Percentiles rank a stretch among this genome's conserved stretches.
Conservation (phyloP, 2,113 vertebrate genomes). For the Syngnathus scovelli region DNA sequence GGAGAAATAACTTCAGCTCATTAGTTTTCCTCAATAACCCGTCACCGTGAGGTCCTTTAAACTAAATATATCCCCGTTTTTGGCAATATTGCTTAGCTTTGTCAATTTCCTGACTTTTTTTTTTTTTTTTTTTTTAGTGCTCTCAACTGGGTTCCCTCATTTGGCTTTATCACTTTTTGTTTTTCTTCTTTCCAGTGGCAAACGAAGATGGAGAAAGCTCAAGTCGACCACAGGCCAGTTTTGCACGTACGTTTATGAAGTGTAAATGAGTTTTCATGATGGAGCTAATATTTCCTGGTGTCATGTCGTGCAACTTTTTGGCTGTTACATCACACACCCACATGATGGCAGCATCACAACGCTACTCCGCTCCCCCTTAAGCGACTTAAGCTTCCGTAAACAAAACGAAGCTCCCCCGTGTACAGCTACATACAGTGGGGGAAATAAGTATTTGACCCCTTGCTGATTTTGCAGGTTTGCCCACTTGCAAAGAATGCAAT, state of each 20-base stretch:
- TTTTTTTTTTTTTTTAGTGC: background rate
- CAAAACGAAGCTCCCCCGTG: background rate
- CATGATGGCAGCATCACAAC: conserved; percentile 58
- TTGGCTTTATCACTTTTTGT: background rate
- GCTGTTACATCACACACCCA: conserved; percentile 36
- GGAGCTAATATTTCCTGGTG: background rate
- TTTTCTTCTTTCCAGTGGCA: conserved; percentile 74
- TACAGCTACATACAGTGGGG: too few species aligned
- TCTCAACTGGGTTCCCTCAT: background rate
- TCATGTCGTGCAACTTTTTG: background rate
- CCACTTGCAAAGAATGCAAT: too few species aligned
- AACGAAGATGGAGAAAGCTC: conserved; percentile 85
- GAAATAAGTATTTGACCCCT: too few species aligned
- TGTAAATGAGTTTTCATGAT: too few species aligned
- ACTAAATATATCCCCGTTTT: background rate
- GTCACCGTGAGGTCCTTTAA: background rate
- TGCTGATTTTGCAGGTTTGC: too few species aligned
- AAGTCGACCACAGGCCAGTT: conserved; percentile 75
- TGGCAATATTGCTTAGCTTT: background rate
- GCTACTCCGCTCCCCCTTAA: background rate
- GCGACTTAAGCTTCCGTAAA: background rate
- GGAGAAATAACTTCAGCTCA: too few species aligned
- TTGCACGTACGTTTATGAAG: conserved; percentile 77
- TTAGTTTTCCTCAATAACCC: conserved; percentile 3
- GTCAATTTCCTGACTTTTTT: background rate